Evolutionary conservation across 2,888 invertebrate species (phyloP), one percentile per base, ranked within the genome.

Genomic region (Chrysina gloriosa): DNA sequence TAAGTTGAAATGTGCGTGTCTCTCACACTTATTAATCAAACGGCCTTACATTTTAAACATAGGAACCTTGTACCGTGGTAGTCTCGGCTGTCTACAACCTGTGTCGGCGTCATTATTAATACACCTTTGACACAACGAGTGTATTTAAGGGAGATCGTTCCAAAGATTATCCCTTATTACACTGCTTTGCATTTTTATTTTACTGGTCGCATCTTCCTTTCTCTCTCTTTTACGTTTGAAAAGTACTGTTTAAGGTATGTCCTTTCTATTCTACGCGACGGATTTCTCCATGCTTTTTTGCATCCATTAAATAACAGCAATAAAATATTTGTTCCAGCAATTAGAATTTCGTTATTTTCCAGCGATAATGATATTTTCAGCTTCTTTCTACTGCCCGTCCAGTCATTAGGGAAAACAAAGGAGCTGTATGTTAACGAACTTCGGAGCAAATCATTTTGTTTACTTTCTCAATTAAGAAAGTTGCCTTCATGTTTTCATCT

Each of bases 1-100:
- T 81, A 80, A 81, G 79, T 80, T 73, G 79, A 79, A 81, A 81
- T 79, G 81, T 82, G 82, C 82, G 82, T 82, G 82, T 79, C 78
- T 73, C 80, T 77, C 78, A 80, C 81, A 81, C 81, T 78, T 82
- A 80, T 81, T 81, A 80, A 81, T 81, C 81, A 81, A 79, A 79
- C 70, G 71, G 70, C 71, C 70, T 73, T 63, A 58, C 64, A 67
- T 56, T 69, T 69, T 64, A 65, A 65, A 65, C 65, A 64, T 64
- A 67, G 63, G 67, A 50, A 63, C 36, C 50, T 39, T 39, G 68
- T 56, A 63, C 63, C 25, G 47, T 66, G 50, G 67, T 47, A 65
- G 63, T 48, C 66, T 69, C 69, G 70, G 72, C 73, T 73, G 73
- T 73, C 73, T 72, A 54, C 73, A 71, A 69, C 68, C 68, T 70